phyloP scores from a whole-genome alignment of 1,140 invertebrate species.

The Drosophila trapezifrons region DNA sequence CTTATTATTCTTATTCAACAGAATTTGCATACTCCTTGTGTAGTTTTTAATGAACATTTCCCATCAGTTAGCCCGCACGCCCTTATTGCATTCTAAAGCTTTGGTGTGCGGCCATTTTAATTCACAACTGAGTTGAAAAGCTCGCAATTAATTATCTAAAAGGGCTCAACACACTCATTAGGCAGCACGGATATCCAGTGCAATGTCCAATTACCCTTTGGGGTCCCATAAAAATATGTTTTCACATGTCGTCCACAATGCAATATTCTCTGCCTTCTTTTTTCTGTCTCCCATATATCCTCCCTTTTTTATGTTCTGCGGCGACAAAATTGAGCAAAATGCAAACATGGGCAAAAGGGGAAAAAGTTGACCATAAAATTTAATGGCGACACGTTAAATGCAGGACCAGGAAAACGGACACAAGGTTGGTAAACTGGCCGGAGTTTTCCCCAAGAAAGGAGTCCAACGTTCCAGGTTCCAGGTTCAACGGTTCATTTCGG shows the following conservation, averaged over 20 bases:
- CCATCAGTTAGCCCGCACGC: neutral
- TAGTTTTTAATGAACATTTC: neutral
- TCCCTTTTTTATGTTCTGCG: conserved; percentile 46
- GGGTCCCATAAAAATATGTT: conserved; percentile 64
- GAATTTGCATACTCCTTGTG: neutral
- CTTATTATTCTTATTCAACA: neutral
- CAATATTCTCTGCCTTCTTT: conserved; percentile 21
- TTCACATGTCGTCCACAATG: conserved; percentile 55
- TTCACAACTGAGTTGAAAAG: conserved; percentile 54
- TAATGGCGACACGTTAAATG: conserved; percentile 54
- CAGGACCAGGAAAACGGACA: conserved; percentile 28
- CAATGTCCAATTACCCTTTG: conserved; percentile 51
- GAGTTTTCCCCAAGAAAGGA: conserved; percentile 39
- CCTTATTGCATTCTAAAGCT: neutral
- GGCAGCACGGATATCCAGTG: conserved; percentile 44
- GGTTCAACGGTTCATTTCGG: conserved; percentile 54
- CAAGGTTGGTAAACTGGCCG: conserved; percentile 32
- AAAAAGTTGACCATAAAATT: conserved; percentile 53
- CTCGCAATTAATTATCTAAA: conserved; percentile 58
- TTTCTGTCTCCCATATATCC: conserved; percentile 4
- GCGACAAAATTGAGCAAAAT: conserved; percentile 60
- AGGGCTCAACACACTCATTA: conserved; percentile 57
- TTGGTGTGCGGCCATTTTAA: conserved; percentile 22
- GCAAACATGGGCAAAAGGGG: conserved; percentile 40
- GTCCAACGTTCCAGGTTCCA: conserved; percentile 37